Percentiles rank a stretch among this genome's conserved stretches.
Conservation (phyloP, 2,113 vertebrate genomes). For the Leucopsar rothschildi region DNA sequence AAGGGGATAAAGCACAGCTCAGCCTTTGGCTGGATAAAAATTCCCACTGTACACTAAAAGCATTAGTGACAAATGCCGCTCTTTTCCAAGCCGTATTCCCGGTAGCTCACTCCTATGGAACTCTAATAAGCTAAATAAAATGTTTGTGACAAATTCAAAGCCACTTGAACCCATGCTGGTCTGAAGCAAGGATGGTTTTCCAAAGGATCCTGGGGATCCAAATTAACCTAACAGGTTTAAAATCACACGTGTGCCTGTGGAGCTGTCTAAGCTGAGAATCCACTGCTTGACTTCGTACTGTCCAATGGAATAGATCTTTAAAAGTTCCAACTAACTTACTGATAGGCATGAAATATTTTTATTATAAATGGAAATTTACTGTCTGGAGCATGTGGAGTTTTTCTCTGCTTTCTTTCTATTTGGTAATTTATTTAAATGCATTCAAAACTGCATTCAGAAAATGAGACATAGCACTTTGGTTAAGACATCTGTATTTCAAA, state of each 20-base stretch:
- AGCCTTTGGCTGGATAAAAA: conserved; percentile 10
- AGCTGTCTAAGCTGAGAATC: not conserved
- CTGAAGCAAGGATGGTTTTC: not conserved
- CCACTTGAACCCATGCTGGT: not conserved
- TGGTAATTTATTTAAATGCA: conserved; percentile 75
- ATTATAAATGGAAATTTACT: conserved; percentile 70
- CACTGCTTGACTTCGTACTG: not conserved
- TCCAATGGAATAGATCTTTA: not conserved
- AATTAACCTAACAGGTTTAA: not conserved
- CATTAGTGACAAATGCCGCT: not conserved
- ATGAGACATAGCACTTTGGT: conserved; percentile 70
- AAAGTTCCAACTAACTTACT: not conserved
- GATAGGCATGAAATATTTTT: conserved; percentile 63
- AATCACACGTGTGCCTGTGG: not conserved
- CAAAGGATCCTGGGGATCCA: not conserved
- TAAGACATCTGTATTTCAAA: conserved; percentile 76
- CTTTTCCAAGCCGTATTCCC: not conserved
- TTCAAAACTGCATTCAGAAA: conserved; percentile 71
- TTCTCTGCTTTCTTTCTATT: conserved; percentile 66
- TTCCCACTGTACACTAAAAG: not conserved
- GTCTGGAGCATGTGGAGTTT: conserved; percentile 37
- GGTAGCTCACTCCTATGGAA: not conserved
- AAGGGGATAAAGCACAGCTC: conserved; percentile 14
- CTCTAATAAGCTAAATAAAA: not conserved
- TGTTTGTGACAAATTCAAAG: not conserved